Percentiles rank a stretch among this genome's conserved stretches.
These are phyloP conservation scores for Champsocephalus esox DNA, from an alignment of 2,797 vertebrate species.

Conservation along the genomic window DNA sequence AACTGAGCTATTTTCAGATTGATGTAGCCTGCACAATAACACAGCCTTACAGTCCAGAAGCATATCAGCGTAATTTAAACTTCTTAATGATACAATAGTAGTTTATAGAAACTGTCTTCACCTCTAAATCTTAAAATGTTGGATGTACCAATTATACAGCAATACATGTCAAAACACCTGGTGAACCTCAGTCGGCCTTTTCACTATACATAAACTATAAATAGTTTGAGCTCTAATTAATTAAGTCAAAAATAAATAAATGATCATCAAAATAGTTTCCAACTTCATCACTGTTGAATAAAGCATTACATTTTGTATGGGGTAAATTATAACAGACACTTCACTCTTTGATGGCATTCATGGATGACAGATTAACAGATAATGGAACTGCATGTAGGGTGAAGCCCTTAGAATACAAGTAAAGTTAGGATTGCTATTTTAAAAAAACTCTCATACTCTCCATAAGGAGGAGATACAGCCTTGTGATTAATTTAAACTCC, in stretches of 20 bases:
- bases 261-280: not conserved
- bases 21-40: not conserved
- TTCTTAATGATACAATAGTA: not conserved
- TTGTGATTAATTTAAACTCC: not conserved
- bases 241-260: not conserved
- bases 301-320: too few species aligned
- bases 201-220: too few species aligned
- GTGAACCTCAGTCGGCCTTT: not conserved
- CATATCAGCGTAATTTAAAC: not conserved
- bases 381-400: not conserved
- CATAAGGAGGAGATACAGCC: not conserved
- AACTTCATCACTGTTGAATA: not conserved
- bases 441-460: not conserved
- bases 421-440: not conserved
- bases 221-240: too few species aligned
- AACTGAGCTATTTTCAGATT: slow-evolving; percentile 51
- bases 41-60: not conserved
- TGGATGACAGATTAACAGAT: not conserved
- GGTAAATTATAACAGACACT: too few species aligned
- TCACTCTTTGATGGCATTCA: too few species aligned
- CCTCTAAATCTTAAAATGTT: not conserved
- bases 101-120: slow-evolving; percentile 1
- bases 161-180: not conserved
- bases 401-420: not conserved
- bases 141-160: not conserved